Conservation (phyloP, 2,888 invertebrate genomes). For the Limnephilus lunatus region DNA sequence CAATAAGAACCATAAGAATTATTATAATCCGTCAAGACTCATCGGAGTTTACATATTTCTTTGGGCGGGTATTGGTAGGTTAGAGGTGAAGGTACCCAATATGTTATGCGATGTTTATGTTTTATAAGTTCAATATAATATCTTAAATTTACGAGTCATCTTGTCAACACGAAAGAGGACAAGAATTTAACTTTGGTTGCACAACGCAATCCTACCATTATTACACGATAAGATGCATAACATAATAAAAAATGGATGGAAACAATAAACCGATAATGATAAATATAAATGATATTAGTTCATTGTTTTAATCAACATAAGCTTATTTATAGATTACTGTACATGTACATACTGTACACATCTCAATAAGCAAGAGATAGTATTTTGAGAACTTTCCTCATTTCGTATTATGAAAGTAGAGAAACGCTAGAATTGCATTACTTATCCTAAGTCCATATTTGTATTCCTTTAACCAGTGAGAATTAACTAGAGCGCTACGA, state of each 20-base stretch:
- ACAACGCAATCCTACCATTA: neutral
- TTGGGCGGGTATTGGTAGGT: neutral
- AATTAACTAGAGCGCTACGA: too few relatives aligned
- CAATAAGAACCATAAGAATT: neutral
- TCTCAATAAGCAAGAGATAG: neutral
- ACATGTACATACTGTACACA: too few relatives aligned
- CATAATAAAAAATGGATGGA: neutral
- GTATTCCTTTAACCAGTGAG: too few relatives aligned
- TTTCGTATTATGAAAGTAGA: too few relatives aligned
- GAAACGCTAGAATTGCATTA: too few relatives aligned
- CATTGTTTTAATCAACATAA: neutral
- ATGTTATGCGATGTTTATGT: neutral
- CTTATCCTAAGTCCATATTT: too few relatives aligned
- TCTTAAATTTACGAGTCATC: neutral
- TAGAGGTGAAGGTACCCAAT: neutral
- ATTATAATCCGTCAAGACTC: slow-evolving; percentile 2
- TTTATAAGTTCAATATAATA: neutral
- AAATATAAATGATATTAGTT: neutral
- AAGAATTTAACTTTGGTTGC: neutral
- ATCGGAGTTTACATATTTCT: neutral
- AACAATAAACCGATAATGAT: neutral
- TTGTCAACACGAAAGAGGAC: neutral
- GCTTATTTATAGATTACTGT: neutral
- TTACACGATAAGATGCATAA: neutral
- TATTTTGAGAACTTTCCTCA: too few relatives aligned